Evolutionary conservation across 2,797 vertebrate genomes (phyloP), one percentile per base, ranked within the genome.

Genomic region (Falco novaeseelandiae): DNA sequence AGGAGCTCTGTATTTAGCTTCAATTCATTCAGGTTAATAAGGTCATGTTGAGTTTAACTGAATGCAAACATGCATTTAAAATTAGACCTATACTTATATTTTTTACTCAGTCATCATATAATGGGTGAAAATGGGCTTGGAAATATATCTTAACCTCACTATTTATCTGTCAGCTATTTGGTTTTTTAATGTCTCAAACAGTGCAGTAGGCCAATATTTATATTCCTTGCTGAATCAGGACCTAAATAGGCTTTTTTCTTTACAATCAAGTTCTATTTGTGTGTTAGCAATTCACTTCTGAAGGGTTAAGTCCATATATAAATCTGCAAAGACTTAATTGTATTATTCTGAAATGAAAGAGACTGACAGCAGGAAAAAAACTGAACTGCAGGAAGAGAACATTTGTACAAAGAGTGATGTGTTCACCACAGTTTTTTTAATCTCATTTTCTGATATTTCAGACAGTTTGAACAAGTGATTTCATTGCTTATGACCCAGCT

Each of bases 371-470:
- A 79, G 49, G 44, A 63, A 5, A 23, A 49, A 42, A 21, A 3
- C 10, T 34, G 5, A 76, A 21, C 36, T 36, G 12, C 0, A 0
- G 22, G 48, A 83, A 67, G 34, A 71, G 9, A 96, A 46, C 22
- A 42, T 71, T 73, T 63, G 21, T 70, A 40, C 14, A 85, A 40
- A 61, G 23, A 78, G 18, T n/a, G 70, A 90, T 23, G 17, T 18
- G 4, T 23, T 86, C 5, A 4, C 36, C 25, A 69, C 23, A 34
- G 27, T 13, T 65, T 59, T 95, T 81, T 69, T 8, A 72, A 59
- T 83, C 48, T 80, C 36, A 54, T 83, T 95, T 96, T 95, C 62
- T 93, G 59, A 78, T 87, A 86, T 91, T 71, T 80, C 40, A 88
- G 54, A 42, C 32, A 25, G 7, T 57, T 84, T 76, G 62, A 97